Evolutionary conservation across 2,113 vertebrate species (phyloP).

Genomic region (Hippocampus guttulatus): DNA sequence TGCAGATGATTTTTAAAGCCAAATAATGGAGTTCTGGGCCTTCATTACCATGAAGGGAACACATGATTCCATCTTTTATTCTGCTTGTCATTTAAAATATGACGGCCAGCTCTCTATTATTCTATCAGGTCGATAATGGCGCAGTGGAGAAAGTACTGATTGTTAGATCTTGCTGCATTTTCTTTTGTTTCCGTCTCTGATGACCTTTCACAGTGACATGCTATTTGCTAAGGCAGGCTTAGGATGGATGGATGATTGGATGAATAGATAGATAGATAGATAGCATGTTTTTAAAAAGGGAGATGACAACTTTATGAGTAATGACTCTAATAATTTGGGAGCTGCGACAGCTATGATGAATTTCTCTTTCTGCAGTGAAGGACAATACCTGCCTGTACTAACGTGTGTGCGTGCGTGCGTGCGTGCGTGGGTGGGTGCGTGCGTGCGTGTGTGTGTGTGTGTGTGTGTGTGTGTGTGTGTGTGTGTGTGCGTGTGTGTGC

Average conservation of each 20-base stretch:
- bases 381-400: constrained; percentile 36
- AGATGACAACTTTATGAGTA: constrained; percentile 58
- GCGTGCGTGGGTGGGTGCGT: no score
- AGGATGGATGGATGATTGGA: not conserved
- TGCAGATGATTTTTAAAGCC: constrained; percentile 16
- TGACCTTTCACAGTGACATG: constrained; percentile 9
- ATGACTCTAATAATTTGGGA: constrained; percentile 62
- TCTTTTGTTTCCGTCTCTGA: constrained; percentile 3
- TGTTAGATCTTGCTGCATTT: constrained; percentile 14
- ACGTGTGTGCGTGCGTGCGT: not conserved
- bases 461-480: no score
- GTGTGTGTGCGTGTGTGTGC: no score
- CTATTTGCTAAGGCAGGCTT: not conserved
- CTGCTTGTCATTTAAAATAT: constrained; percentile 39
- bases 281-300: constrained; percentile 37
- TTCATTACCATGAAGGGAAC: not conserved
- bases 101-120: constrained; percentile 37
- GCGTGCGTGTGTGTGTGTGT: no score
- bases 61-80: constrained; percentile 6
- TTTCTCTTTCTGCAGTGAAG: constrained; percentile 50
- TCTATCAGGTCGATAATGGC: constrained; percentile 36
- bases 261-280: not conserved
- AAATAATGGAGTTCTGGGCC: not conserved
- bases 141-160: constrained; percentile 5
- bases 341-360: constrained; percentile 58